Percentiles rank a stretch among this genome's conserved stretches.
phyloP scores from a whole-genome alignment of 2,888 invertebrate species.

The Oscheius sp. region DNA sequence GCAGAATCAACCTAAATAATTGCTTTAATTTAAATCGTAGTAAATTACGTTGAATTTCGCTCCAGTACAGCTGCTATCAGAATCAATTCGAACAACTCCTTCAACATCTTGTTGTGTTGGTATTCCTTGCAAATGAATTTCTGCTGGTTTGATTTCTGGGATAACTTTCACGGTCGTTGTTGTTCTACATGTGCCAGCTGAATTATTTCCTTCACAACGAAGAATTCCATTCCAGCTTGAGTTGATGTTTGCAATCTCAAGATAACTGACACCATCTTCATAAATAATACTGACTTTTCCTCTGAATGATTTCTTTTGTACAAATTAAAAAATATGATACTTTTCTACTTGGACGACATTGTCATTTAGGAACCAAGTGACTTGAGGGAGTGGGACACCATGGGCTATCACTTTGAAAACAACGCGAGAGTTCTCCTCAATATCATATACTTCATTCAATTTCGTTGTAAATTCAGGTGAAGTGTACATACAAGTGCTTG shows the following conservation, averaged over 20 bases:
- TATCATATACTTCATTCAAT: conserved; percentile 37
- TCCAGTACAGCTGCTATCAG: not conserved
- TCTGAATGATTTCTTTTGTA: not conserved
- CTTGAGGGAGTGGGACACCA: conserved; percentile 59
- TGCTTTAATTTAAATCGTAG: not conserved
- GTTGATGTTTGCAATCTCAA: conserved; percentile 36
- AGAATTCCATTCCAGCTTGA: conserved; percentile 40
- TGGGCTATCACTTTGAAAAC: conserved; percentile 49
- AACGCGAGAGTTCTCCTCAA: conserved; percentile 34
- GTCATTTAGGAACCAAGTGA: conserved; percentile 54
- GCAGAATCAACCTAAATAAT: conserved; percentile 22
- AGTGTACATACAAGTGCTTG: conserved; percentile 54
- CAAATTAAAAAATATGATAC: conserved; percentile 16
- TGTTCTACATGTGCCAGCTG: conserved; percentile 43
- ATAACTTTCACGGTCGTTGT: conserved; percentile 27
- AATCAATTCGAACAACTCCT: conserved; percentile 6
- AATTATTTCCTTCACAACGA: conserved; percentile 46
- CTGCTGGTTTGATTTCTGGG: conserved; percentile 1
- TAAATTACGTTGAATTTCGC: conserved; percentile 14
- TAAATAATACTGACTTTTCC: conserved; percentile 42
- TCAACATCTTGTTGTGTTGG: conserved; percentile 29
- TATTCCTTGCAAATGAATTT: conserved; percentile 24
- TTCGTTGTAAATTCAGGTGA: conserved; percentile 50
- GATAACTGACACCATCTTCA: conserved; percentile 51
- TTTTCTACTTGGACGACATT: conserved; percentile 41